phyloP scores from a whole-genome alignment of 2,113 vertebrate genomes.

The Brachyistius frenatus region DNA sequence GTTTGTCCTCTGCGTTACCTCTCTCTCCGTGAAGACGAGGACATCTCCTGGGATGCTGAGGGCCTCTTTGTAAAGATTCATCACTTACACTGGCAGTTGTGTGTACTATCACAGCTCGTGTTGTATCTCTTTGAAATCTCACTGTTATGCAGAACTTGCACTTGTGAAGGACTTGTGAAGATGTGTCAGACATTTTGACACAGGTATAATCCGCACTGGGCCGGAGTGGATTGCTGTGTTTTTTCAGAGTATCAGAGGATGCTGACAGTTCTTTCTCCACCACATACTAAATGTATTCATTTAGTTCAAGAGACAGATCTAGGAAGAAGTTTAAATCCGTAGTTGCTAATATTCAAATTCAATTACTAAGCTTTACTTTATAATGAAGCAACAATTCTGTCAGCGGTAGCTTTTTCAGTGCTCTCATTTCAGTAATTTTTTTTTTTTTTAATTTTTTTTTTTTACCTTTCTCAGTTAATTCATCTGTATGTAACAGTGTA shows the following conservation, averaged over 20 bases:
- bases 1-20: conserved; percentile 81
- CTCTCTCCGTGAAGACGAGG: conserved; percentile 70
- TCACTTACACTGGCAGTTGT: conserved; percentile 72
- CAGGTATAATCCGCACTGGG: conserved; percentile 72
- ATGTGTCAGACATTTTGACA: conserved; percentile 77
- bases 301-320: conserved; percentile 26
- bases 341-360: conserved; percentile 32
- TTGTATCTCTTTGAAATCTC: conserved; percentile 81
- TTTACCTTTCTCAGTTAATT: not conserved
- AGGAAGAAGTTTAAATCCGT: conserved; percentile 6
- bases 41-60: conserved; percentile 76
- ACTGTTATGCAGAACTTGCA: conserved; percentile 66
- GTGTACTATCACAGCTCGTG: conserved; percentile 78
- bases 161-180: conserved; percentile 72
- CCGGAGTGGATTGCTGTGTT: conserved; percentile 45
- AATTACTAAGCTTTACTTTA: conserved; percentile 15
- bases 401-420: conserved; percentile 1
- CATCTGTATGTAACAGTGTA: not conserved
- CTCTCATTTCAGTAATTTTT: not conserved
- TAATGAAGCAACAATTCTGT: not conserved
- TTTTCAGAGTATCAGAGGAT: conserved; percentile 62
- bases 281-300: conserved; percentile 20
- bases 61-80: conserved; percentile 80
- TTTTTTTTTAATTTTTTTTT: too few relatives aligned
- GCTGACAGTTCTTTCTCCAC: conserved; percentile 49